Percentiles rank a stretch among this genome's conserved stretches.
These are phyloP conservation scores for Syrrhaptes paradoxus DNA, from an alignment of 2,113 vertebrate genomes.

Conservation along the genomic window DNA sequence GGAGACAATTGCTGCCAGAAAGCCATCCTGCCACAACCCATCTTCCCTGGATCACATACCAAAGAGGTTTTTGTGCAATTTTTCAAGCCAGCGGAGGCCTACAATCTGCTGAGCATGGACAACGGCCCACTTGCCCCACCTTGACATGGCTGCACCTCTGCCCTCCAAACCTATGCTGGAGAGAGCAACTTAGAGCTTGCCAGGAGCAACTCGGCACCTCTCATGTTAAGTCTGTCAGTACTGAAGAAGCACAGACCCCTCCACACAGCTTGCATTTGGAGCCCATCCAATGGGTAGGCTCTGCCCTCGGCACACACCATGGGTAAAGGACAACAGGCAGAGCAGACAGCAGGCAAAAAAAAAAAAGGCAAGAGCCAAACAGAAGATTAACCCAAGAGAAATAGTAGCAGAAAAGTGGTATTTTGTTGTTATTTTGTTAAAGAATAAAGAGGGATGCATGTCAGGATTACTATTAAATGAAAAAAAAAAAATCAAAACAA, in stretches of 20 bases:
- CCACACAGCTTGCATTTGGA: background rate
- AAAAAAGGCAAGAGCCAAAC: background rate
- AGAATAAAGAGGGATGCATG: background rate
- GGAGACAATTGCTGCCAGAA: background rate
- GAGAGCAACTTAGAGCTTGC: accelerated
- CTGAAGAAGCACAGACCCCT: background rate
- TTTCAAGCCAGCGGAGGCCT: background rate
- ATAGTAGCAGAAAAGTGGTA: background rate
- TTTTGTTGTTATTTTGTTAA: background rate
- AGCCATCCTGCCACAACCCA: background rate
- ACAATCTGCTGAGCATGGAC: accelerated
- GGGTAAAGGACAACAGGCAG: background rate
- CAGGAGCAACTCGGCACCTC: background rate
- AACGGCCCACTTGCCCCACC: background rate
- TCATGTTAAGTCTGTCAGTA: background rate
- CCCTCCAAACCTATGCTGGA: background rate
- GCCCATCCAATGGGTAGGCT: background rate
- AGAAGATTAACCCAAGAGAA: background rate
- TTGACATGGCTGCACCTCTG: background rate
- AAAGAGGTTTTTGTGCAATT: background rate
- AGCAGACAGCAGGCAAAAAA: background rate
- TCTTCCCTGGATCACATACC: background rate
- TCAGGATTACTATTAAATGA: background rate
- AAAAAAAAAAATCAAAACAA: background rate
- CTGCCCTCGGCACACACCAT: background rate